Base-by-base conservation (phyloP, 1,140 invertebrate species). In the Ceratitis capitata region DNA sequence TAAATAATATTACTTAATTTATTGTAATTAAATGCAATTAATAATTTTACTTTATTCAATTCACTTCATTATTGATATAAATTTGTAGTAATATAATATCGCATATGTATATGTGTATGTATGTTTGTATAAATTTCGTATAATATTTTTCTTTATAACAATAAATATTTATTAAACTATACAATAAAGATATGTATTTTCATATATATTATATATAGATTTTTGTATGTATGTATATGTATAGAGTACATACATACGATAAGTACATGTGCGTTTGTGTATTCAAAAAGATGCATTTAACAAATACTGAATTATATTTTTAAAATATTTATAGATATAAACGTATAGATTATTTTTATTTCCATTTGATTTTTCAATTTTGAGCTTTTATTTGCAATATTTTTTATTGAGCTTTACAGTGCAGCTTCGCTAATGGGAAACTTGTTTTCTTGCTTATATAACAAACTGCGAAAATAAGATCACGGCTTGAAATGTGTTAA, bases 261-360 rank as follows among this genome's bases (percentile, higher is more conserved):
- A n/a, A n/a, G n/a, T n/a, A n/a, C n/a, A n/a, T 42, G 64, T 45
- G 12, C 14, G 45, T 78, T 35, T 45, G 39, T 78, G 32, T 78
- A n/a, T n/a, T n/a, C n/a, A 69, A 26, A 78, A n/a, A 78, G 35
- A 45, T 78, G 69, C 39, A 78, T 19, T 78, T 45, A 78, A 78
- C 69, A 78, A 78, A 45, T 78, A 45, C 69, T 78, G 69, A 39
- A 78, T 45, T 78, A 78, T 78, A n/a, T n/a, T n/a, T 45, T 45
- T 45, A 45, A 42, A 78, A 78, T 78, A 45, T 45, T 0, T n/a
- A n/a, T n/a, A n/a, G 45, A 78, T 45, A 78, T 42, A 23, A 78
- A 45, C 45, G 29, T 78, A 19, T 32, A 23, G n/a, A 78, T n/a
- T 53, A 53, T 19, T 53, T 53, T 53, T 53, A 2, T 16, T 53